These are phyloP conservation scores for Pseudococcus longispinus DNA, from an alignment of 2,888 invertebrate species.

Conservation along the genomic window DNA sequence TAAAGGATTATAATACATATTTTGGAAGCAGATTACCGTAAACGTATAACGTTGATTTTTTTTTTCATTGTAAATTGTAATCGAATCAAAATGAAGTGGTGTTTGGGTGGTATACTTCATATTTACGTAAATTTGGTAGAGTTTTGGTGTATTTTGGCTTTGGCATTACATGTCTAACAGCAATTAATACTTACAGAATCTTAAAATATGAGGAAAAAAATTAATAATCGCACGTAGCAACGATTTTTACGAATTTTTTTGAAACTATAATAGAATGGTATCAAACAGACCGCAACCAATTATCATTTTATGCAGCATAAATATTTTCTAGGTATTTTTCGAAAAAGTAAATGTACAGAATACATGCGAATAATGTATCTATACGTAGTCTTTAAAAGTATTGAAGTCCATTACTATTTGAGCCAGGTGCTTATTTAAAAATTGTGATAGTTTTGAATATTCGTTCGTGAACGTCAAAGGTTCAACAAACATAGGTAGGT, in stretches of 20 bases:
- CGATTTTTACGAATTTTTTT: background rate
- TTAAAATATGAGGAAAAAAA: background rate
- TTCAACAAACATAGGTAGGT: too few species aligned
- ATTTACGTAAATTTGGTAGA: background rate
- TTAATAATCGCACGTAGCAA: background rate
- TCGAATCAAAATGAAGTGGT: background rate
- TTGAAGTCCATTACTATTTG: too few species aligned
- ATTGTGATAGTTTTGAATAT: background rate
- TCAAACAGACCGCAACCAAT: conserved; percentile 5
- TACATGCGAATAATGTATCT: background rate
- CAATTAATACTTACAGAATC: too few species aligned
- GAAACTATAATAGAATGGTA: background rate
- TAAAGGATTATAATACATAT: background rate
- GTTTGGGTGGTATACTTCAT: background rate
- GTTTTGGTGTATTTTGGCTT: background rate
- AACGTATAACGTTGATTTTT: background rate
- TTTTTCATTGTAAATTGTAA: background rate
- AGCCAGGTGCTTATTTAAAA: too few species aligned
- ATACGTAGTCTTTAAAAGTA: background rate
- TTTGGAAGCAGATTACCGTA: background rate
- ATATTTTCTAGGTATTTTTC: background rate
- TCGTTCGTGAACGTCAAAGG: too few species aligned
- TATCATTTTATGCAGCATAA: background rate
- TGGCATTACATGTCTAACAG: background rate
- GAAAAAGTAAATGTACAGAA: background rate